Base-by-base conservation (phyloP, 1,140 invertebrate species). In the Anagrus nilaparvatae region DNA sequence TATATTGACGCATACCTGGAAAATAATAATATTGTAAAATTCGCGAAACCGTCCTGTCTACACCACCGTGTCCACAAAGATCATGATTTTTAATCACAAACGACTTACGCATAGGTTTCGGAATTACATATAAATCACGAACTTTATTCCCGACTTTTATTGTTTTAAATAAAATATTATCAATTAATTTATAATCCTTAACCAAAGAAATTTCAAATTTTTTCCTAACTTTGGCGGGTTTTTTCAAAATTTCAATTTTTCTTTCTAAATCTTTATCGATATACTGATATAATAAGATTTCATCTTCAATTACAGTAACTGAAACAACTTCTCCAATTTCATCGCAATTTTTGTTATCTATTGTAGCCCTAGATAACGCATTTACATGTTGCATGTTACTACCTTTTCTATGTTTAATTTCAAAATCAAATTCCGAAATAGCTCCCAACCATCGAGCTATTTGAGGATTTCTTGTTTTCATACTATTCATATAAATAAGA, bases 51-150 rank as follows among this genome's bases (percentile, higher is more conserved):
- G 50, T 49, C 19, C 36, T 20, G 1, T 47, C 47, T 6, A 46
- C 10, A 2, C 46, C 49, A 34, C 35, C 38, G 30, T 51, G 40
- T 29, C 43, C 33, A 14, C 21, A 17, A 12, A 47, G 9, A 16
- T 52, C 47, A 24, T 49, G 50, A 25, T 21, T 33, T 29, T 31
- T 41, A 14, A 52, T 44, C 1, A 40, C 23, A 5, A 49, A 17
- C 3, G 35, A 24, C 28, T 49, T 47, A 30, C 36, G 34, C 43
- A 51, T 46, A 9, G 17, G 20, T 8, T 16, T 13, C 1, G 42
- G 43, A 7, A 48, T 46, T 24, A 40, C 30, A 40, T 47, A 50
- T 16, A 44, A 24, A 18, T 16, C 8, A 3, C 27, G 24, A 35
- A 28, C n/a, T n/a, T n/a, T n/a, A n/a, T n/a, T n/a, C n/a, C n/a